Percentiles rank a stretch among this genome's conserved stretches.
Evolutionary conservation across 30 jellyfish, hydroid and myxozoan genomes (phyloP).

Genomic region (Hydractinia echinata): DNA sequence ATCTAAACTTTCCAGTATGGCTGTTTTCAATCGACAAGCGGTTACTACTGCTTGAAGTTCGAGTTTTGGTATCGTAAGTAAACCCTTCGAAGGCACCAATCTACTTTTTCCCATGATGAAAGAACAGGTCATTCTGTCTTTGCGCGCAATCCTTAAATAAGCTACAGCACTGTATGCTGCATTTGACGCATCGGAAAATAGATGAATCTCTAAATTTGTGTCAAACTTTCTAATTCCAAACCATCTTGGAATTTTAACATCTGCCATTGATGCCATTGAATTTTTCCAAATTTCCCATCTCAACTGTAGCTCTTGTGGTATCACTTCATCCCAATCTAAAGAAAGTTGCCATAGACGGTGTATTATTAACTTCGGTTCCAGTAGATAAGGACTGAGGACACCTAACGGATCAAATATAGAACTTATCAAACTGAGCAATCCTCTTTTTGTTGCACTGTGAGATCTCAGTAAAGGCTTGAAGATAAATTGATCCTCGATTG

Average conservation of each 20-base stretch:
- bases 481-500: neutral
- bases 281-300: neutral
- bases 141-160: neutral
- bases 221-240: too few relatives aligned
- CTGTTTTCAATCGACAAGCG: neutral
- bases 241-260: too few relatives aligned
- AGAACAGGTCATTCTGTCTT: neutral
- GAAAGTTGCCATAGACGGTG: constrained; percentile 19
- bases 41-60: constrained; percentile 1
- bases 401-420: constrained; percentile 29
- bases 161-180: neutral
- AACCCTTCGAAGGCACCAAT: neutral
- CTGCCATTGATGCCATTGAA: neutral
- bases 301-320: neutral
- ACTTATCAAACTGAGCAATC: constrained; percentile 6
- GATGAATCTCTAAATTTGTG: neutral
- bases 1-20: neutral
- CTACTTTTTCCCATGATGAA: neutral
- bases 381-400: constrained; percentile 6
- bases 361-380: constrained; percentile 7
- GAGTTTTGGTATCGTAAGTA: neutral
- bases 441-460: constrained; percentile 6
- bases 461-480: neutral
- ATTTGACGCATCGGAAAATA: constrained; percentile 1
- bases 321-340: constrained; percentile 5